A percentile compares a stretch with the other conserved stretches of the same genome.
phyloP scores from a whole-genome alignment of 2,113 vertebrate species.

The Campylomormyrus tamandua region DNA sequence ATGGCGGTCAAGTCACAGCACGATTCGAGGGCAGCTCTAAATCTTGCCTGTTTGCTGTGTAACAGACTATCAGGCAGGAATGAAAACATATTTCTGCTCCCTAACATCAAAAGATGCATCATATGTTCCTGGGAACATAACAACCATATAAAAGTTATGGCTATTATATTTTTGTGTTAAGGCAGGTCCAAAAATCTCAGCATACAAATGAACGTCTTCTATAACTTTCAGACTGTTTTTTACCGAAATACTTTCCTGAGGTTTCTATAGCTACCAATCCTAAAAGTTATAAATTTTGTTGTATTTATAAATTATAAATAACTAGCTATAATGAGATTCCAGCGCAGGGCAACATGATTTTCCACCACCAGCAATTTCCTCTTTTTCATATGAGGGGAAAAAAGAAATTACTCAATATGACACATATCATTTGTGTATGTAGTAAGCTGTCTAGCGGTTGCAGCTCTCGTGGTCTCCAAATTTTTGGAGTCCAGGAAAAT shows the following conservation, averaged over 20 bases:
- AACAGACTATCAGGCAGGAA: neutral
- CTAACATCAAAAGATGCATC: neutral
- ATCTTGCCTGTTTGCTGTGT: neutral
- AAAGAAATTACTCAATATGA: neutral
- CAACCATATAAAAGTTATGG: neutral
- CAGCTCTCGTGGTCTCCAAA: neutral
- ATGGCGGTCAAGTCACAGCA: neutral
- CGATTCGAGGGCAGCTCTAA: neutral
- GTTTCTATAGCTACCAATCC: neutral
- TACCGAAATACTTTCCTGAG: neutral
- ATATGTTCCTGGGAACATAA: neutral
- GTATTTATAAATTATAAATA: neutral
- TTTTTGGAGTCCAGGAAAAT: neutral
- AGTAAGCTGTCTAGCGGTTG: neutral
- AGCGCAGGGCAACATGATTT: neutral
- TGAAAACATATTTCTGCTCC: neutral
- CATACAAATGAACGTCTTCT: neutral
- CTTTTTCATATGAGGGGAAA: neutral
- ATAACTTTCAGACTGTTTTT: neutral
- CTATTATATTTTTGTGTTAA: neutral
- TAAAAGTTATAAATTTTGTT: neutral
- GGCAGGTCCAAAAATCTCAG: neutral
- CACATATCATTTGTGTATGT: neutral
- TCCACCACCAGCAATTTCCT: neutral
- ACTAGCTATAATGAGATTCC: neutral